Evolutionary conservation across 2,888 invertebrate species (phyloP), one percentile per base, ranked within the genome.

Genomic region (Acanthosoma haemorrhoidale): DNA sequence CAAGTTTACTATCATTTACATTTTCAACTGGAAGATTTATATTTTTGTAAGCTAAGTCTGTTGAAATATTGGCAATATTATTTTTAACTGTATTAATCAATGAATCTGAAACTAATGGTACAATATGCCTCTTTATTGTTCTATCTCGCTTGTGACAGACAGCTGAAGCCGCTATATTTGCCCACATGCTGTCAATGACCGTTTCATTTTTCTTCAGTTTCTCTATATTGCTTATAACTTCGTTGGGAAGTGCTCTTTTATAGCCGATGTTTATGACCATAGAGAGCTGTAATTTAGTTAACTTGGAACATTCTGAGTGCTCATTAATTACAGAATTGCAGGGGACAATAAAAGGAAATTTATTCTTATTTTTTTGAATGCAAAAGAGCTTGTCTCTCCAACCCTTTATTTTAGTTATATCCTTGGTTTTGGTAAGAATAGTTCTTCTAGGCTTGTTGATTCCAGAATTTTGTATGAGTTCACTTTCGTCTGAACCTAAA

Each of bases 361-460:
- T 41, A n/a, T 29, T 21, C 29, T 59, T 32, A 32, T 2, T 34
- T 59, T 59, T 31, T 5, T 25, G 18, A 13, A 29, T 36, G 6
- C 25, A 63, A 18, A 64, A 64, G 3, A 64, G 15, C 29, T 64
- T 64, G 31, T 39, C 41, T 31, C 43, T 39, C 64, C 64, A 64
- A 4, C 64, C 64, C 41, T 64, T 64, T 4, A 64, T 64, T 41
- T 64, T 64, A 13, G 64, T 64, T 1, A 64, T 64, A 25, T 64
- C 64, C 8, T 39, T 15, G 38, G 64, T 64, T 64, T 64, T 64
- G 1, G 64, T 64, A 25, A 41, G 64, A 8, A 41, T 11, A 13
- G 41, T 64, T 25, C 36, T 63, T n/a, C n/a, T n/a, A n/a, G n/a
- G n/a, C n/a, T n/a, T n/a, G n/a, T n/a, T n/a, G n/a, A n/a, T n/a